Evolutionary conservation across 2,113 vertebrate genomes (phyloP).

Genomic region (Muntiacus reevesi): DNA sequence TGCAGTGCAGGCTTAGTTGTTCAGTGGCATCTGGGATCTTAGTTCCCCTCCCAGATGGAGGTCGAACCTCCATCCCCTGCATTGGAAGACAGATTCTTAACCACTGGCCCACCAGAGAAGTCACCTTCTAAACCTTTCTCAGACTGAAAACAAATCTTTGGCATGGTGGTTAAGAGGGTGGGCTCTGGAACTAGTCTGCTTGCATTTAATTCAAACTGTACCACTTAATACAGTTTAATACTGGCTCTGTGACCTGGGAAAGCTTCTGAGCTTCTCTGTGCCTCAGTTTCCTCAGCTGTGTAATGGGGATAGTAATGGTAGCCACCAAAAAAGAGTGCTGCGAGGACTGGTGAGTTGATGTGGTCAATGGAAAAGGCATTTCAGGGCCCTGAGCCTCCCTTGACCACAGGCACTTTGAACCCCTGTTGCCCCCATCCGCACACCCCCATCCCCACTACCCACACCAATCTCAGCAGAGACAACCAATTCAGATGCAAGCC

Average conservation of each 20-base stretch:
- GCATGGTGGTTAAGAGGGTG: neutral
- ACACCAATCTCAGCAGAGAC: neutral
- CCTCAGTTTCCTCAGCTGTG: neutral
- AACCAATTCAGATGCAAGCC: neutral
- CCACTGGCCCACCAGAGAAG: neutral
- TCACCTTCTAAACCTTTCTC: neutral
- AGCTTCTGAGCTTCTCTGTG: neutral
- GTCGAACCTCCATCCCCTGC: neutral
- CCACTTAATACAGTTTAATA: neutral
- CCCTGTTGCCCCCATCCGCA: neutral
- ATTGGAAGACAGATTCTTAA: neutral
- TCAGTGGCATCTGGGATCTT: neutral
- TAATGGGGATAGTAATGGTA: neutral
- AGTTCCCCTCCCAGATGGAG: too few relatives aligned
- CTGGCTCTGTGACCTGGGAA: neutral
- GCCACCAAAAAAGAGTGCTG: neutral
- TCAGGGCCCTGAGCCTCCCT: neutral
- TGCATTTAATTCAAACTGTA: neutral
- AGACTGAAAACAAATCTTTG: neutral
- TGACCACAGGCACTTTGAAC: fast-evolving
- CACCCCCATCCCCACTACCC: neutral
- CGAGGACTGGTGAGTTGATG: neutral
- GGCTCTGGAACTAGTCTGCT: neutral
- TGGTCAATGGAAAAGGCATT: neutral
- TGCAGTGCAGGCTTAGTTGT: neutral